A percentile compares a stretch with the other conserved stretches of the same genome.
Conservation (phyloP, 2,113 vertebrate genomes). For the Rhadina sibilatrix region DNA sequence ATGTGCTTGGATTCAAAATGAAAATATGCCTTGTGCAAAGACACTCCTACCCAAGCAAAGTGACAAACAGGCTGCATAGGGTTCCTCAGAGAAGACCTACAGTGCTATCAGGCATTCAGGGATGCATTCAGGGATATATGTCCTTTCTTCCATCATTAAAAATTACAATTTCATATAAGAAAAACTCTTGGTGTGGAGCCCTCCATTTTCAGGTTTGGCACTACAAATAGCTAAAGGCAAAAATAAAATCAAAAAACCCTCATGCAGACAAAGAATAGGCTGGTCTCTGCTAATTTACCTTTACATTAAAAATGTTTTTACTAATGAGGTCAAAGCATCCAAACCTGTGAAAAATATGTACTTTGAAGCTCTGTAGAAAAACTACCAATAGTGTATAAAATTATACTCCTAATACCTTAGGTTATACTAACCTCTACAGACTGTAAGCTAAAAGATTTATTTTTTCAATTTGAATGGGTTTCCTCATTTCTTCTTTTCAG, state of each 20-base stretch:
- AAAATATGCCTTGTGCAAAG: background rate
- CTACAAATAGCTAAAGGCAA: background rate
- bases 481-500: background rate
- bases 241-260: background rate
- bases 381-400: background rate
- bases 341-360: background rate
- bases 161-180: background rate
- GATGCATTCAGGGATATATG: fast-evolving
- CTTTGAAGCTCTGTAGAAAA: background rate
- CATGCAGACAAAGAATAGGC: background rate
- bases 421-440: background rate
- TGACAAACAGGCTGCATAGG: background rate
- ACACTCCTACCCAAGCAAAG: background rate
- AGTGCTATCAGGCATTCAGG: background rate
- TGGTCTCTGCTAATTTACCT: background rate
- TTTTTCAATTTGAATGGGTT: background rate
- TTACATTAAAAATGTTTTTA: background rate
- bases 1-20: background rate
- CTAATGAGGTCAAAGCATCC: background rate
- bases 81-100: background rate
- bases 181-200: background rate
- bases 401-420: background rate
- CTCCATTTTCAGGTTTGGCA: background rate
- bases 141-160: background rate
- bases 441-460: background rate